A percentile compares a stretch with the other conserved stretches of the same genome.
Conservation (phyloP, 30 jellyfish, hydroid and myxozoan genomes). For the Hydra vulgaris region DNA sequence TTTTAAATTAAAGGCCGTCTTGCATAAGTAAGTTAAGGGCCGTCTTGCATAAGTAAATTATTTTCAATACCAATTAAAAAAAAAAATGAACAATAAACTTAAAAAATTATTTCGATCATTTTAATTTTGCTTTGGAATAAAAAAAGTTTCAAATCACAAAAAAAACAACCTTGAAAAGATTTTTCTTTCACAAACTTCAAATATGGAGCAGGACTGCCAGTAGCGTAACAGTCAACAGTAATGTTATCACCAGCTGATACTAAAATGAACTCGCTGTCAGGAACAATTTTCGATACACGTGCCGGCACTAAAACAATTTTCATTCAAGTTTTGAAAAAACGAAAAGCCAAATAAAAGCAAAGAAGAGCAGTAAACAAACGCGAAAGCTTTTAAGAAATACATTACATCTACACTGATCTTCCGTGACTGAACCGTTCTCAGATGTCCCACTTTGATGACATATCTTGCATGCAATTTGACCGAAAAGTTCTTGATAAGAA, state of each 20-base stretch:
- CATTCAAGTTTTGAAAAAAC: too few species aligned
- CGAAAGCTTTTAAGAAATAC: too few species aligned
- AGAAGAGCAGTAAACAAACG: too few species aligned
- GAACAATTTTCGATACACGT: slow-evolving; percentile 44
- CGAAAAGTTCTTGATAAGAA: slow-evolving; percentile 57
- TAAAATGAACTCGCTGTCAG: slow-evolving; percentile 23
- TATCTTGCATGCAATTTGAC: slow-evolving; percentile 39
- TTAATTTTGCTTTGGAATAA: too few species aligned
- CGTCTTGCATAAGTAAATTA: too few species aligned
- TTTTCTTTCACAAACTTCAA: background rate
- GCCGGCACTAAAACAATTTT: slow-evolving; percentile 41
- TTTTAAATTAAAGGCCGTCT: too few species aligned
- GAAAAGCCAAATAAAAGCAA: too few species aligned
- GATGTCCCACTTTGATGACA: slow-evolving; percentile 65
- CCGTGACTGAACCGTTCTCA: slow-evolving; percentile 19
- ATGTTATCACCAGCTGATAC: slow-evolving; percentile 57
- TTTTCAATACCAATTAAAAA: too few species aligned
- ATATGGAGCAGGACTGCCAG: slow-evolving; percentile 76
- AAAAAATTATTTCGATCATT: too few species aligned
- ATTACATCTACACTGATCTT: slow-evolving; percentile 45
- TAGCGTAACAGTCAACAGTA: slow-evolving; percentile 51
- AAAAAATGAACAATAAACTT: background rate
- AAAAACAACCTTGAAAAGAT: too few species aligned
- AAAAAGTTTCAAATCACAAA: too few species aligned
- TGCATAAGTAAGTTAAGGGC: too few species aligned